A percentile compares a stretch with the other conserved stretches of the same genome.
Conservation (phyloP, 2,888 invertebrate species). For the Microplitis manilae region DNA sequence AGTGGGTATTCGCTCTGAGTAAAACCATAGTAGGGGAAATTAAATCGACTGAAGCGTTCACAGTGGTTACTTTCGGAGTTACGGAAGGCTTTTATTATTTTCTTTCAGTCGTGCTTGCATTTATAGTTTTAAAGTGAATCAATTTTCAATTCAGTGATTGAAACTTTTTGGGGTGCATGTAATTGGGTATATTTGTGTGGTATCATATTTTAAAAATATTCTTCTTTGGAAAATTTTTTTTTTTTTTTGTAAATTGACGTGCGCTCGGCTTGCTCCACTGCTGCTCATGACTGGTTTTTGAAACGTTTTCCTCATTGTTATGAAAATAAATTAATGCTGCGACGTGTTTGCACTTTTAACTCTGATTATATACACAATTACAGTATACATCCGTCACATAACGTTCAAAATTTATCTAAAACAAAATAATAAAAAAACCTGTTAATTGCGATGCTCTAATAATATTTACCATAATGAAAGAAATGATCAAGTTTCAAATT, state of each 20-base stretch:
- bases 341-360: slow-evolving; percentile 46
- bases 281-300: slow-evolving; percentile 47
- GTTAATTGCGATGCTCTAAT: not conserved
- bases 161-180: not conserved
- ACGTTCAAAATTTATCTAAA: slow-evolving; percentile 41
- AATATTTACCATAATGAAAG: not conserved
- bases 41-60: too few relatives aligned
- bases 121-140: slow-evolving; percentile 35
- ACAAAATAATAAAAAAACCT: slow-evolving; percentile 3
- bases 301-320: slow-evolving; percentile 42
- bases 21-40: too few relatives aligned
- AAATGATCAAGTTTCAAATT: slow-evolving; percentile 15
- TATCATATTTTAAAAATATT: slow-evolving; percentile 40
- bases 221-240: not conserved
- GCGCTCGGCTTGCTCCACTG: slow-evolving; percentile 48
- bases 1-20: too few relatives aligned
- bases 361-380: slow-evolving; percentile 49
- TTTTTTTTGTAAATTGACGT: slow-evolving; percentile 46
- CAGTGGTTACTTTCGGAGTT: too few relatives aligned
- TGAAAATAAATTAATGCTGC: slow-evolving; percentile 45
- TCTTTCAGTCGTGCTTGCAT: slow-evolving; percentile 25
- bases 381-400: slow-evolving; percentile 41
- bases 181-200: slow-evolving; percentile 37
- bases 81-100: slow-evolving; percentile 16
- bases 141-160: slow-evolving; percentile 27